These are phyloP conservation scores for Mus minutoides DNA, from an alignment of 2,797 vertebrate species.

Conservation along the genomic window DNA sequence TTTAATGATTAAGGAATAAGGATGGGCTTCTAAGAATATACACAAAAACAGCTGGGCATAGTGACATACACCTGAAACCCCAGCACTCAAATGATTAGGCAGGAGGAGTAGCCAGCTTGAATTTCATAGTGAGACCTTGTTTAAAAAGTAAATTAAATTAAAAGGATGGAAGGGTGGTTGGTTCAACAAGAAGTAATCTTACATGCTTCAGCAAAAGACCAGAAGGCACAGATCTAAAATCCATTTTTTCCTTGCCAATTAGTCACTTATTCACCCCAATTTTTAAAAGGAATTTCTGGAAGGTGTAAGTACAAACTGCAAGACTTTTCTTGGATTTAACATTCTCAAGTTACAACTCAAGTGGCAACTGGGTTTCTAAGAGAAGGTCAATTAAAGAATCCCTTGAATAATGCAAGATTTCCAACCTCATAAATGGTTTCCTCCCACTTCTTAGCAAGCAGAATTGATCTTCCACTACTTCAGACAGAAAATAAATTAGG, in stretches of 20 bases:
- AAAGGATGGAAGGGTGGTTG: neutral
- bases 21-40: conserved; percentile 2
- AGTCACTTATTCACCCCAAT: conserved; percentile 5
- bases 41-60: neutral
- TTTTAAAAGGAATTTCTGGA: conserved; percentile 53
- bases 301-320: conserved; percentile 32
- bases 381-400: conserved; percentile 67
- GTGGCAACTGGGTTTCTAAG: conserved; percentile 53
- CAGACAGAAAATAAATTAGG: conserved; percentile 4
- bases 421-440: conserved; percentile 54
- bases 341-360: conserved; percentile 63
- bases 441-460: conserved; percentile 53
- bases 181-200: conserved; percentile 34
- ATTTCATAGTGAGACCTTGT: neutral
- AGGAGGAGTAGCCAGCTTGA: neutral
- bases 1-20: conserved; percentile 47
- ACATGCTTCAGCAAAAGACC: neutral
- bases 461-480: conserved; percentile 36
- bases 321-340: conserved; percentile 45
- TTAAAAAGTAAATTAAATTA: neutral
- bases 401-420: conserved; percentile 69
- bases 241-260: conserved; percentile 22
- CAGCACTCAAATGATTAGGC: neutral
- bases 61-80: neutral
- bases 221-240: conserved; percentile 10